Percentiles rank a stretch among this genome's conserved stretches.
Conservation (phyloP, 1,140 invertebrate species). For the Drosophila parvula region DNA sequence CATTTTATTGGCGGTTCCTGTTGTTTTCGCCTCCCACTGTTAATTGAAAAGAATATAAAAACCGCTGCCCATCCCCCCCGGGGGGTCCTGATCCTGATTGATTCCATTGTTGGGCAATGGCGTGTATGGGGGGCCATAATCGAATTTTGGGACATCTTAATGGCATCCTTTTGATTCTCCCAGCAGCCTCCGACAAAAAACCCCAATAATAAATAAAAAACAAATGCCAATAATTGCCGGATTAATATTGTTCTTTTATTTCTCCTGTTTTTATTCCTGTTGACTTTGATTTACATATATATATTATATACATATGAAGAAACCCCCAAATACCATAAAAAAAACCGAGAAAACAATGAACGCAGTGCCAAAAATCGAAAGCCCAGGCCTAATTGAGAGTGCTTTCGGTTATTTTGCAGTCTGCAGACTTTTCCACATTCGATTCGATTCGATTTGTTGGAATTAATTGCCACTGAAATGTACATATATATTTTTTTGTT, state of each 20-base stretch:
- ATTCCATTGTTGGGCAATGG: constrained; percentile 23
- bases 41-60: constrained; percentile 35
- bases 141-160: constrained; percentile 12
- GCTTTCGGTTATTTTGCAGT: background rate
- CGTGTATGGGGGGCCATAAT: constrained; percentile 5
- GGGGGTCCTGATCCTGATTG: constrained; percentile 19
- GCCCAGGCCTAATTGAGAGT: background rate
- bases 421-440: background rate
- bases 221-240: constrained; percentile 6
- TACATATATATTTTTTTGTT: constrained; percentile 20
- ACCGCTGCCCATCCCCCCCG: background rate
- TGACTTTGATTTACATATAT: too few species aligned
- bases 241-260: background rate
- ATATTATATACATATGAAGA: too few species aligned
- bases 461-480: constrained; percentile 58
- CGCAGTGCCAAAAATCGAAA: background rate
- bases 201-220: background rate
- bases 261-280: too few species aligned
- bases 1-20: constrained; percentile 5
- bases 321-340: background rate
- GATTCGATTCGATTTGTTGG: constrained; percentile 17
- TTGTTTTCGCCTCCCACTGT: constrained; percentile 1
- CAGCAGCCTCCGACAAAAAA: background rate
- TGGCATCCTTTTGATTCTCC: background rate
- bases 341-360: background rate